Percentiles rank a stretch among this genome's conserved stretches.
Evolutionary conservation across 1,140 invertebrate genomes (phyloP).

Genomic region (Agrypnia vestita): DNA sequence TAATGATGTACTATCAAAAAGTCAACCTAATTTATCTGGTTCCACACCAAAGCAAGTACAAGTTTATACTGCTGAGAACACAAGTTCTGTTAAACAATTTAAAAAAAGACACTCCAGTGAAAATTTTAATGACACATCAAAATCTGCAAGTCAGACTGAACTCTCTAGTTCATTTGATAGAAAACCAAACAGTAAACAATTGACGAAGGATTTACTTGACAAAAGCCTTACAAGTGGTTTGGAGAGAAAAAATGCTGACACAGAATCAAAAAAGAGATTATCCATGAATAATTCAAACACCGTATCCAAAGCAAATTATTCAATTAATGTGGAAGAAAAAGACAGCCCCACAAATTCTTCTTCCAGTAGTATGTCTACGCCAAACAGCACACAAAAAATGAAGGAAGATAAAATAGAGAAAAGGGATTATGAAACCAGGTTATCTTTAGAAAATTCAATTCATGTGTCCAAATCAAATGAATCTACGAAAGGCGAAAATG

Average conservation of each 20-base stretch:
- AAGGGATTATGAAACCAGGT: not conserved
- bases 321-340: not conserved
- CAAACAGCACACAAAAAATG: not conserved
- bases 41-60: constrained; percentile 1
- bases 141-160: too few species aligned
- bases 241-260: too few species aligned
- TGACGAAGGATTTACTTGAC: too few species aligned
- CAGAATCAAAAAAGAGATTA: not conserved
- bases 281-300: not conserved
- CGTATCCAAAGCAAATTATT: not conserved
- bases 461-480: not conserved
- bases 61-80: not conserved
- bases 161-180: too few species aligned
- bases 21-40: constrained; percentile 11
- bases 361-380: constrained; percentile 1
- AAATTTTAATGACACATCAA: not conserved
- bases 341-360: not conserved
- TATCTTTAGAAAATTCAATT: constrained; percentile 2
- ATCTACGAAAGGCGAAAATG: not conserved
- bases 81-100: not conserved
- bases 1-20: not conserved
- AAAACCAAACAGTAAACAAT: too few species aligned
- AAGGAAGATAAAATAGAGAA: not conserved
- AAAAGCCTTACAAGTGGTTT: too few species aligned
- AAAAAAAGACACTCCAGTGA: not conserved